Evolutionary conservation across 1,140 invertebrate species (phyloP).

Genomic region (Cataglyphis hispanica): DNA sequence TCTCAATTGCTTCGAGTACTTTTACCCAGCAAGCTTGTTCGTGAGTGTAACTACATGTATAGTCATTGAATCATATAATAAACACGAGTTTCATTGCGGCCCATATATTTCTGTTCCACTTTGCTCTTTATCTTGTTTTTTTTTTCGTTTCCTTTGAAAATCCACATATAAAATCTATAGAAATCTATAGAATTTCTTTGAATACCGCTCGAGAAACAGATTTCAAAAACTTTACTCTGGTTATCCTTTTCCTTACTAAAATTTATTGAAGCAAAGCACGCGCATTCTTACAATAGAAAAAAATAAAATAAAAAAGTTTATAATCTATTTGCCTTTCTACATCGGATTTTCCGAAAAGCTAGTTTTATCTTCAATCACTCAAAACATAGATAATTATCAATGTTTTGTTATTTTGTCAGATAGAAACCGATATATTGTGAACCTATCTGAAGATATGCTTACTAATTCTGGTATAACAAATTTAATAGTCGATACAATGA

Average conservation of each 20-base stretch:
- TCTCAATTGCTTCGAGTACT: constrained; percentile 4
- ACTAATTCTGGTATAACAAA: not conserved
- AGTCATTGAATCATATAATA: constrained; percentile 43
- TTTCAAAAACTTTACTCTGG: not conserved
- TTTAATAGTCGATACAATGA: not conserved
- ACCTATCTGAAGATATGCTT: not conserved
- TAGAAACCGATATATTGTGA: not conserved
- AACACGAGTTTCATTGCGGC: constrained; percentile 10
- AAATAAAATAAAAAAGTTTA: constrained; percentile 4
- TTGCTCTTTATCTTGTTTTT: not conserved
- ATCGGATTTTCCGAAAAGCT: not conserved
- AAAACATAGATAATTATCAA: not conserved
- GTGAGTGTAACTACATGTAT: constrained; percentile 46
- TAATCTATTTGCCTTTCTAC: not conserved
- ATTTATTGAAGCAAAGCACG: not conserved
- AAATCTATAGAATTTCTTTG: not conserved
- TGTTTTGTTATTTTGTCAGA: not conserved
- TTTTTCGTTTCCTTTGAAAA: constrained; percentile 33
- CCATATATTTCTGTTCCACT: not conserved
- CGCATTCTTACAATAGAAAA: not conserved
- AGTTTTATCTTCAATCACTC: not conserved
- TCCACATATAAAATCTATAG: not conserved
- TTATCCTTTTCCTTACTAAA: not conserved
- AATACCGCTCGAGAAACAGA: constrained; percentile 19
- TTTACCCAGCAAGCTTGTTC: constrained; percentile 54